Evolutionary conservation across 2,797 vertebrate species (phyloP).

Genomic region (Pogoniulus pusillus): DNA sequence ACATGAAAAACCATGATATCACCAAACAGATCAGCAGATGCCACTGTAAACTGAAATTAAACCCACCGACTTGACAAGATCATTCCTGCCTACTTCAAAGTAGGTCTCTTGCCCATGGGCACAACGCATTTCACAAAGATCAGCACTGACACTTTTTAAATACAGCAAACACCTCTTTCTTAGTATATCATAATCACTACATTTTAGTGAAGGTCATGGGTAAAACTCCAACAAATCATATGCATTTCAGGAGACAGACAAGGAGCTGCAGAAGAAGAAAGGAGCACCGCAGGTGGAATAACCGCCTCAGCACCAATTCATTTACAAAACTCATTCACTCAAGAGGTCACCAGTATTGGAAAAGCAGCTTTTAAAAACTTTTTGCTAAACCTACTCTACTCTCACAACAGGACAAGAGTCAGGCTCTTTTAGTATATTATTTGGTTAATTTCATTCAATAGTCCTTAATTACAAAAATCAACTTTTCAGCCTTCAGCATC

Average conservation of each 20-base stretch:
- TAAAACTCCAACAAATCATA: background rate
- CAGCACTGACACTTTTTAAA: conserved; percentile 33
- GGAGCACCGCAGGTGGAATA: background rate
- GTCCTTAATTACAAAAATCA: background rate
- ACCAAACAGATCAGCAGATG: conserved; percentile 50
- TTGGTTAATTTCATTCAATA: background rate
- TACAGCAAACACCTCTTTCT: conserved; percentile 49
- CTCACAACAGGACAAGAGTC: background rate
- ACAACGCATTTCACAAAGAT: conserved; percentile 56
- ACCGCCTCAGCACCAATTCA: fast-evolving
- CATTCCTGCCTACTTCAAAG: conserved; percentile 63
- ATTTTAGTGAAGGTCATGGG: background rate
- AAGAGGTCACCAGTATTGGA: background rate
- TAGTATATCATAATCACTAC: background rate
- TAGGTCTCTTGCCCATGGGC: conserved; percentile 43
- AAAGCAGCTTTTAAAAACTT: background rate
- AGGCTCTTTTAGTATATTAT: background rate
- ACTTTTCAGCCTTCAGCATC: background rate
- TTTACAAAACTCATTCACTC: background rate
- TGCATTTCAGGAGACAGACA: background rate
- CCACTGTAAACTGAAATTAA: conserved; percentile 65
- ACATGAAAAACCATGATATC: conserved; percentile 43
- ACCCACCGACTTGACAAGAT: conserved; percentile 47
- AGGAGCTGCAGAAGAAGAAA: background rate
- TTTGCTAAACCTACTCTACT: background rate